These are phyloP conservation scores for Clepsis dumicolana DNA, from an alignment of 2,888 invertebrate genomes.

Conservation along the genomic window DNA sequence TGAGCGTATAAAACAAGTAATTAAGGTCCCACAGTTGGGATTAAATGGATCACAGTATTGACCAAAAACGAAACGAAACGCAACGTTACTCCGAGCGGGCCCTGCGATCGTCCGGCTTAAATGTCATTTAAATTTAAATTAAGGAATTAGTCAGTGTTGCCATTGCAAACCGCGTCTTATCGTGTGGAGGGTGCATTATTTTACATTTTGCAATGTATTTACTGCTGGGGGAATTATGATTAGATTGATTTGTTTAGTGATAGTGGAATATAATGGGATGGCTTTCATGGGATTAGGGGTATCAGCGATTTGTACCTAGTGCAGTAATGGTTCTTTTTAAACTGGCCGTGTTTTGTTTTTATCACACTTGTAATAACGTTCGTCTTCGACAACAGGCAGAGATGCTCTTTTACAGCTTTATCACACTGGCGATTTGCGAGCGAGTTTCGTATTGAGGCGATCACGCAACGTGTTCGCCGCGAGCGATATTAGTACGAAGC, in stretches of 20 bases:
- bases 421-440: too few relatives aligned
- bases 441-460: too few relatives aligned
- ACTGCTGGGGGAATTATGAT: constrained; percentile 40
- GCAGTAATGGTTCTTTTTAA: too few relatives aligned
- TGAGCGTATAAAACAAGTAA: neutral
- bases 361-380: too few relatives aligned
- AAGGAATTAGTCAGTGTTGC: constrained; percentile 75
- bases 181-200: constrained; percentile 44
- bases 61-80: constrained; percentile 33
- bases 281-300: constrained; percentile 34
- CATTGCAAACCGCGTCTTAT: constrained; percentile 54
- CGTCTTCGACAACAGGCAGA: too few relatives aligned
- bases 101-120: constrained; percentile 72
- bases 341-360: neutral
- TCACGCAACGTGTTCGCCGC: too few relatives aligned
- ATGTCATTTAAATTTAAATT: constrained; percentile 85
- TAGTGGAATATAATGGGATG: constrained; percentile 35
- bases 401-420: too few relatives aligned
- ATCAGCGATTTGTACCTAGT: constrained; percentile 16
- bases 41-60: constrained; percentile 10
- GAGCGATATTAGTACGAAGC: too few relatives aligned
- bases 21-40: neutral
- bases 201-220: constrained; percentile 44
- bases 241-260: constrained; percentile 43
- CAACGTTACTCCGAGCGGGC: constrained; percentile 55